Evolutionary conservation across 2,888 invertebrate species (phyloP).

Genomic region (Criorhina ranunculi): DNA sequence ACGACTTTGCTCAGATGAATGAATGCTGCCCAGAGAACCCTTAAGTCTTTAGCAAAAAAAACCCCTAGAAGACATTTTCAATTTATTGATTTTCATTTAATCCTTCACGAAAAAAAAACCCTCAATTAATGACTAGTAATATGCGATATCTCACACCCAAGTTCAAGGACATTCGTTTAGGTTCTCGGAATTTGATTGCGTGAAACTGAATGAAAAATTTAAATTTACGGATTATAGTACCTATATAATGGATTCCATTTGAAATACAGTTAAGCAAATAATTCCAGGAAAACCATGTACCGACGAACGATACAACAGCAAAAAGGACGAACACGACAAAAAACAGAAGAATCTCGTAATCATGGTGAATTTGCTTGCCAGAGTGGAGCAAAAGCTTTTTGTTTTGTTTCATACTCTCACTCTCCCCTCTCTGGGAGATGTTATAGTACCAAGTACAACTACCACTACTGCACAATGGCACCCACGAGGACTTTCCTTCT

Average conservation of each 20-base stretch:
- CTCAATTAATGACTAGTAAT: too few relatives aligned
- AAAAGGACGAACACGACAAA: constrained; percentile 12
- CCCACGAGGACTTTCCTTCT: constrained; percentile 51
- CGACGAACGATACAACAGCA: constrained; percentile 9
- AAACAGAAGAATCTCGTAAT: constrained; percentile 5
- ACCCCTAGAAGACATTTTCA: not conserved
- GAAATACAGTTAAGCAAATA: not conserved
- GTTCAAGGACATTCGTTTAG: constrained; percentile 58
- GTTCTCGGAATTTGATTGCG: constrained; percentile 44
- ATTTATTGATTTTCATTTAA: constrained; percentile 36
- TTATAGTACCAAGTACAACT: constrained; percentile 3
- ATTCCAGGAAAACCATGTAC: constrained; percentile 20
- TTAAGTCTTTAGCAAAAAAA: not conserved
- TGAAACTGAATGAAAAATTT: constrained; percentile 22
- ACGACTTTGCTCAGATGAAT: constrained; percentile 18
- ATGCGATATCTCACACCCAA: not conserved
- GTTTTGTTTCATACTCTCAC: constrained; percentile 11
- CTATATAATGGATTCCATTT: not conserved
- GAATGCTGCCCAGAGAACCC: not conserved
- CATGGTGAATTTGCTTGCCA: constrained; percentile 62
- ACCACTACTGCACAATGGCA: constrained; percentile 39
- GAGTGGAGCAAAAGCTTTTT: constrained; percentile 9
- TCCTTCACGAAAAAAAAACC: not conserved
- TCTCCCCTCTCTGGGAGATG: not conserved
- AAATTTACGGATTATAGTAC: constrained; percentile 18